Conservation (phyloP, 2,888 invertebrate genomes). For the Endotricha flammealis region DNA sequence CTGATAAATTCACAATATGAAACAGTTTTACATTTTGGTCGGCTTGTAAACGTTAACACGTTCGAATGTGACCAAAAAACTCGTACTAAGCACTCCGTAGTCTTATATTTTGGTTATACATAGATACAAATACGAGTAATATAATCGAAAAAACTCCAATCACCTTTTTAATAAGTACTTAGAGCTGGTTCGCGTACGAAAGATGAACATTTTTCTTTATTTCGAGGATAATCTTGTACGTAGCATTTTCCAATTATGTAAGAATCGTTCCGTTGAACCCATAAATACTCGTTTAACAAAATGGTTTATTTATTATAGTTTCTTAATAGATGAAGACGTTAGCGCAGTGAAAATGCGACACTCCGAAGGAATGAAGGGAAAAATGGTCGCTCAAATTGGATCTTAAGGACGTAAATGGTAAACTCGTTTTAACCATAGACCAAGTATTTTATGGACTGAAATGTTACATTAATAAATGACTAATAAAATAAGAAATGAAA, state of each 20-base stretch:
- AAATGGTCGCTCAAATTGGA: neutral
- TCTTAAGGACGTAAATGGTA: neutral
- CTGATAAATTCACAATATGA: too few relatives aligned
- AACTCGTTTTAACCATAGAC: neutral
- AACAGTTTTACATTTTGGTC: too few relatives aligned
- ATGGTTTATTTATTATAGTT: conserved; percentile 22
- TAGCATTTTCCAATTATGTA: conserved; percentile 28
- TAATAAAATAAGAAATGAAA: too few relatives aligned
- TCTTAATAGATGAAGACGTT: conserved; percentile 17
- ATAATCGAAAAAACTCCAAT: neutral
- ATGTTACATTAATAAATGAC: too few relatives aligned
- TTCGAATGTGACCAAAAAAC: too few relatives aligned
- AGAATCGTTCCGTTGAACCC: conserved; percentile 19
- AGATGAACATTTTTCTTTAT: conserved; percentile 18
- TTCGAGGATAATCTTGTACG: conserved; percentile 21
- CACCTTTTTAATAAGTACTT: neutral
- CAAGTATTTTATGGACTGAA: neutral
- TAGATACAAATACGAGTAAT: too few relatives aligned
- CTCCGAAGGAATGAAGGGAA: conserved; percentile 8
- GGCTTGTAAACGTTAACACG: too few relatives aligned
- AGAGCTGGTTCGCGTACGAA: conserved; percentile 3
- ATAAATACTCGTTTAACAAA: conserved; percentile 25
- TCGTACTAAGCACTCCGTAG: too few relatives aligned
- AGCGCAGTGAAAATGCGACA: conserved; percentile 15
- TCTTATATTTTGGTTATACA: too few relatives aligned